Evolutionary conservation across 1,140 invertebrate genomes (phyloP).

Genomic region (Lasioglossum baleicum): DNA sequence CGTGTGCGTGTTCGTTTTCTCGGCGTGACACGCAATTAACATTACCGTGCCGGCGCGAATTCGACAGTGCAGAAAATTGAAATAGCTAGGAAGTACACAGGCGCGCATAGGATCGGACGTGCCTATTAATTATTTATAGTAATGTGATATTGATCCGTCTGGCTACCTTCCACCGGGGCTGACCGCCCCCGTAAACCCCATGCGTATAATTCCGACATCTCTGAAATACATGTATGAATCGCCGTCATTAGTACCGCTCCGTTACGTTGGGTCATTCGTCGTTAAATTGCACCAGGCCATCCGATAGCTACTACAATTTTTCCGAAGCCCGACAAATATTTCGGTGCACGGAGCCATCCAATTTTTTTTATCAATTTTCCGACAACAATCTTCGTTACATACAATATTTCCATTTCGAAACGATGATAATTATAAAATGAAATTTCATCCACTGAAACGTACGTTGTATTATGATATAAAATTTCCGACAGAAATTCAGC

Average conservation of each 20-base stretch:
- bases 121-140: conserved; percentile 78
- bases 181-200: conserved; percentile 55
- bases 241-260: conserved; percentile 30
- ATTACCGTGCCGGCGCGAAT: not conserved
- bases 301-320: not conserved
- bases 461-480: too few species aligned
- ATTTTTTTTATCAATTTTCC: too few species aligned
- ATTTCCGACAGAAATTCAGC: too few species aligned
- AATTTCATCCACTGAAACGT: too few species aligned
- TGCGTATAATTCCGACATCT: conserved; percentile 54
- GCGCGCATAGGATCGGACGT: conserved; percentile 51
- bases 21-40: not conserved
- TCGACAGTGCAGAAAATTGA: conserved; percentile 28
- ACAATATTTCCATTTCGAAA: too few species aligned
- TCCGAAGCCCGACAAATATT: not conserved
- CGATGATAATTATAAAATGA: too few species aligned
- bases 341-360: not conserved
- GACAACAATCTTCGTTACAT: too few species aligned
- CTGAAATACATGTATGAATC: conserved; percentile 26
- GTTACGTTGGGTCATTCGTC: conserved; percentile 22
- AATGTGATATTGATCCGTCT: conserved; percentile 78
- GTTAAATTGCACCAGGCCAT: conserved; percentile 34
- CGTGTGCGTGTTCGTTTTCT: not conserved
- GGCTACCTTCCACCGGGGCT: conserved; percentile 64
- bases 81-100: conserved; percentile 39